Percentiles rank a stretch among this genome's conserved stretches.
Conservation (phyloP, 2,113 vertebrate genomes). For the Rhinolophus sinicus region DNA sequence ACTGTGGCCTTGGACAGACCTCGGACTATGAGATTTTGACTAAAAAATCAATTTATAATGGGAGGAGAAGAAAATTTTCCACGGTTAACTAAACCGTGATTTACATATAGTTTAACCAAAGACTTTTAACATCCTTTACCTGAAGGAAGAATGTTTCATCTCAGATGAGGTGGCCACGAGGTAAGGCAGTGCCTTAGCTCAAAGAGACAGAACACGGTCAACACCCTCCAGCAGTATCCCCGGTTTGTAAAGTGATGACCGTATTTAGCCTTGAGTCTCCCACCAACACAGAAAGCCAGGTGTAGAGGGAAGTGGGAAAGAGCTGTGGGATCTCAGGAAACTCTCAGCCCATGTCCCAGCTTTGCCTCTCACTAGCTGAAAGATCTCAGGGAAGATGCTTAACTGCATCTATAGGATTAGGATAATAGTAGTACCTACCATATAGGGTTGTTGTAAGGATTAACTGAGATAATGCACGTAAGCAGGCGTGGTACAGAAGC, state of each 20-base stretch:
- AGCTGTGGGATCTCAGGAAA: not conserved
- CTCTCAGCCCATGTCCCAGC: not conserved
- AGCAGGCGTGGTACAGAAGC: not conserved
- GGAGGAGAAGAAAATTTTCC: constrained; percentile 13
- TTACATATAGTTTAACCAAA: not conserved
- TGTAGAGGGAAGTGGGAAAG: not conserved
- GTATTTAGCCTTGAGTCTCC: not conserved
- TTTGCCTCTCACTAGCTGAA: not conserved
- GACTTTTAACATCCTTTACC: not conserved
- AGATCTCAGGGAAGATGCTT: not conserved
- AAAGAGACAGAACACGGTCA: not conserved
- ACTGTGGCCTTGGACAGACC: not conserved
- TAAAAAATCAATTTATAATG: not conserved
- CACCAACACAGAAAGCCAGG: not conserved
- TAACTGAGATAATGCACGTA: not conserved
- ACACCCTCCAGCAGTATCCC: not conserved
- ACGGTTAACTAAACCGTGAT: not conserved
- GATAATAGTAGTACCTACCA: not conserved
- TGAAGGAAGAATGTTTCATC: not conserved
- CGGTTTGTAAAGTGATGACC: not conserved
- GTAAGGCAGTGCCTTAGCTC: not conserved
- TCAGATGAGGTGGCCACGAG: not conserved
- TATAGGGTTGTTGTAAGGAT: not conserved
- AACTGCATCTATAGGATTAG: not conserved
- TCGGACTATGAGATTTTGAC: not conserved